Conservation (phyloP, 2,888 invertebrate species). For the Sminthurides aquaticus region DNA sequence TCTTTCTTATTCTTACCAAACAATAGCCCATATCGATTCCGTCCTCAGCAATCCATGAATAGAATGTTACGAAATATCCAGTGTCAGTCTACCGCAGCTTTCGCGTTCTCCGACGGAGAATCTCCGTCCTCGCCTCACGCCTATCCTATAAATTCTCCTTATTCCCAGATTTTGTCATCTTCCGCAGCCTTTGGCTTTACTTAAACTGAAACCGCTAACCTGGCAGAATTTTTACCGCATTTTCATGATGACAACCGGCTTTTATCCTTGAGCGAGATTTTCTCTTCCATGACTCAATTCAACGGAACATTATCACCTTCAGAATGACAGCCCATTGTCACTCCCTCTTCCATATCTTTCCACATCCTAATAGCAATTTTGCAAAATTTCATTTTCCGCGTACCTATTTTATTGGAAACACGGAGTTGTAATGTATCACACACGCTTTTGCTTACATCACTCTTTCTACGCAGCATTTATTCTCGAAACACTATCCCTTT, state of each 20-base stretch:
- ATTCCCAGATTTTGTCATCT: too few species aligned
- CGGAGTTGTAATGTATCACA: too few species aligned
- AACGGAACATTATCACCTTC: not conserved
- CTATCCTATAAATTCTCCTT: too few species aligned
- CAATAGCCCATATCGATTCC: not conserved
- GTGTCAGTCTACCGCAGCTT: too few species aligned
- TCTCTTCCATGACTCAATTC: not conserved
- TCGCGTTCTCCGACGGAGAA: too few species aligned
- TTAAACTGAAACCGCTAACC: constrained; percentile 2
- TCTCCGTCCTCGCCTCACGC: too few species aligned
- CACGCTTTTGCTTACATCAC: too few species aligned
- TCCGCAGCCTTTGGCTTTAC: too few species aligned
- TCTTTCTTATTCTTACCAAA: not conserved
- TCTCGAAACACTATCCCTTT: too few species aligned
- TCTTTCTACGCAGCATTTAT: too few species aligned
- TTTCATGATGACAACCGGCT: not conserved
- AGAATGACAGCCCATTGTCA: not conserved
- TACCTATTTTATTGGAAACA: not conserved
- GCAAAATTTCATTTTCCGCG: not conserved
- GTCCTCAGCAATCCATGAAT: too few species aligned
- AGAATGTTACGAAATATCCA: too few species aligned
- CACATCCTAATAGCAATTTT: not conserved
- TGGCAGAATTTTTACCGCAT: not conserved
- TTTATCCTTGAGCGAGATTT: not conserved
- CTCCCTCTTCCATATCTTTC: not conserved